A percentile compares a stretch with the other conserved stretches of the same genome.
phyloP scores from a whole-genome alignment of 2,888 invertebrate species.

The Brenthis hecate region DNA sequence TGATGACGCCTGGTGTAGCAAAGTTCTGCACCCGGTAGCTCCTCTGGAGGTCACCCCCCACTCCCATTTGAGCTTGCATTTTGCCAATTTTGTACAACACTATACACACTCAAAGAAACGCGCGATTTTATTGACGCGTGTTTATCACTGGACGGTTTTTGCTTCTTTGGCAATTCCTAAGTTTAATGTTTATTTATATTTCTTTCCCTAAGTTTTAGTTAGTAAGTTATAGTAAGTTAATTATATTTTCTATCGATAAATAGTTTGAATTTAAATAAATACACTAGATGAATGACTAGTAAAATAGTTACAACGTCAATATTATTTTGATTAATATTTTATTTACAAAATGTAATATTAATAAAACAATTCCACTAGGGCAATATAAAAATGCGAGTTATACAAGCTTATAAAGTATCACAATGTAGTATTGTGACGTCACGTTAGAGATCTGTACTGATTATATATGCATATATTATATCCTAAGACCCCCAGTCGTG shows the following conservation, averaged over 20 bases:
- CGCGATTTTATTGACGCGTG: conserved; percentile 16
- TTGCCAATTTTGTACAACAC: conserved; percentile 37
- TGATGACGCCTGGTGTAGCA: conserved; percentile 81
- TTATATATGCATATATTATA: conserved; percentile 79
- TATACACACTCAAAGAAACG: conserved; percentile 28
- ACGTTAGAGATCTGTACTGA: conserved; percentile 77
- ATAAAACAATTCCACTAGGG: conserved; percentile 54
- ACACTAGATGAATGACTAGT: conserved; percentile 82
- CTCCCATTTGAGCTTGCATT: conserved; percentile 76
- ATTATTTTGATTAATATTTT: conserved; percentile 57
- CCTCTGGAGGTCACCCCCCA: conserved; percentile 73
- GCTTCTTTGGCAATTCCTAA: conserved; percentile 56
- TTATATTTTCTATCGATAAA: conserved; percentile 41
- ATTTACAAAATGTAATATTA: conserved; percentile 44
- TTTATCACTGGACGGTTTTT: conserved; percentile 42
- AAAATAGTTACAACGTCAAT: conserved; percentile 69
- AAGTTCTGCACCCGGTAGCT: conserved; percentile 82
- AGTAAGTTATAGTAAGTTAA: conserved; percentile 33
- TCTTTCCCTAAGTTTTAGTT: conserved; percentile 32
- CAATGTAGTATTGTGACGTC: conserved; percentile 77
- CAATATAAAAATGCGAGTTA: conserved; percentile 70
- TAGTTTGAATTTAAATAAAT: conserved; percentile 62
- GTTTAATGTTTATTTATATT: conserved; percentile 23
- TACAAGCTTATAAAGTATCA: conserved; percentile 61
- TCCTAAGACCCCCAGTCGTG: conserved; percentile 66